Evolutionary conservation across 2,797 vertebrate species (phyloP), one percentile per base, ranked within the genome.

Genomic region (Sparus aurata): DNA sequence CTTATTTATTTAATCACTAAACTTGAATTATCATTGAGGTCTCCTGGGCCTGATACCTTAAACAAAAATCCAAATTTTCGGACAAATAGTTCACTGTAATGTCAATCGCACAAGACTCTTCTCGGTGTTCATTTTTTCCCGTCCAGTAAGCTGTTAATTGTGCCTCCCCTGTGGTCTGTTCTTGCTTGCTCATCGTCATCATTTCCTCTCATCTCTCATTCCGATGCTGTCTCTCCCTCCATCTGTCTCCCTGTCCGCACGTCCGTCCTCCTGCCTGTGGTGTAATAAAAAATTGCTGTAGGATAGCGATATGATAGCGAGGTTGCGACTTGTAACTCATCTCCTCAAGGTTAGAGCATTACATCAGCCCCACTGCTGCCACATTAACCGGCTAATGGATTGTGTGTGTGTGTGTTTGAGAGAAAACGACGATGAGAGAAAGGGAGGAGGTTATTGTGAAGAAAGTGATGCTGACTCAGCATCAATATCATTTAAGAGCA

Each of bases 381-480:
- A 45, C 72, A 82, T 80, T 85, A 91, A 74, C 73, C 8, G 20
- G 27, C 77, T 84, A 87, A 86, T 88, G 86, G 84, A 69, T 47
- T 61, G 45, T 75, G 79, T 71, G 68, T 67, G 65, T 64, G 67
- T 59, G 70, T 72, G 55, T 27, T 67, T 54, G 20, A 59, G n/a
- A 27, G 54, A 11, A 70, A 63, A 45, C 30, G 34, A 65, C 45
- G 30, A 61, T 9, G 54, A 57, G 68, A 41, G 69, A 63, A 23
- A 57, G 65, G 7, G 15, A 66, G 77, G 17, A 49, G 45, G 63
- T 57, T 69, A 58, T 49, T 38, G 49, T 59, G 49, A 64, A 72
- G 64, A 75, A 81, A 76, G 69, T 60, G 67, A 73, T 79, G 77
- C 83, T 89, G 88, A 84, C 71, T 83, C 81, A 78, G 85, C 83